phyloP scores from a whole-genome alignment of 2,113 vertebrate species.

The Rynchops niger region DNA sequence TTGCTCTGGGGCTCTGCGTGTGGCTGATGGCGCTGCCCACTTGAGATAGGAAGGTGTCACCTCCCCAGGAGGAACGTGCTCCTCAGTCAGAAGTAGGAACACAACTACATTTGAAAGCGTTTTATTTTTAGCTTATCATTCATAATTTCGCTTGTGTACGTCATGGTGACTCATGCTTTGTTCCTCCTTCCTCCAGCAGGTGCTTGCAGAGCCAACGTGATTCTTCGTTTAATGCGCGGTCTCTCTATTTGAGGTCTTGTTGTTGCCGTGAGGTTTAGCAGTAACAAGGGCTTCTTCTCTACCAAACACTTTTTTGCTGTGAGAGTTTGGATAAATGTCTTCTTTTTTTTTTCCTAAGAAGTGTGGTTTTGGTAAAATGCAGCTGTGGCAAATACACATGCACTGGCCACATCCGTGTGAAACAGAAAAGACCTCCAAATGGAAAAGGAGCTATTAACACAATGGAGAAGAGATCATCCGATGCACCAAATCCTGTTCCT shows the following conservation, averaged over 20 bases:
- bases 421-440: not conserved
- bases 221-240: not conserved
- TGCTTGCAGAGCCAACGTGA: not conserved
- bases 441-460: not conserved
- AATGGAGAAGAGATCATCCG: not conserved
- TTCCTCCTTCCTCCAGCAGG: not conserved
- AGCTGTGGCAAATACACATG: not conserved
- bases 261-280: not conserved
- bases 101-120: not conserved
- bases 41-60: not conserved
- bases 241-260: not conserved
- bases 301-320: not conserved
- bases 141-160: not conserved
- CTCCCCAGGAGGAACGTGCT: not conserved
- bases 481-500: not conserved
- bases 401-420: not conserved
- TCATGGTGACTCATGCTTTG: slow-evolving; percentile 29
- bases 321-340: not conserved
- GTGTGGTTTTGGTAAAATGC: not conserved
- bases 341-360: not conserved
- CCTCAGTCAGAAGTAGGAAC: not conserved
- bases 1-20: rapidly evolving
- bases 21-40: not conserved
- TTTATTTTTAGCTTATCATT: slow-evolving; percentile 61
- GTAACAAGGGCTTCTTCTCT: not conserved